Evolutionary conservation across 2,888 invertebrate genomes (phyloP).

Genomic region (Cabera pusaria): DNA sequence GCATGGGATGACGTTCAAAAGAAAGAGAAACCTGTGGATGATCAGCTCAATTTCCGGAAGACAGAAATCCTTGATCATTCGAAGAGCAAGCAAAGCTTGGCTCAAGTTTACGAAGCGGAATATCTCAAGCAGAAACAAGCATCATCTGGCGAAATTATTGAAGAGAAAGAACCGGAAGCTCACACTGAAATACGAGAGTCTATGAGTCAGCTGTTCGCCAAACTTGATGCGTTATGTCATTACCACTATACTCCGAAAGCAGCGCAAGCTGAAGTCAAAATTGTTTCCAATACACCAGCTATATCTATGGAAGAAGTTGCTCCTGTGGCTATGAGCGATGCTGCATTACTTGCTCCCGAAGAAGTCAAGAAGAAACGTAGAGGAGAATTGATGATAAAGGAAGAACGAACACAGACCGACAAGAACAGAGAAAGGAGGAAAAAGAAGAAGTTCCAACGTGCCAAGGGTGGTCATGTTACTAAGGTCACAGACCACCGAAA

Average conservation of each 20-base stretch:
- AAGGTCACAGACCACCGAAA: constrained; percentile 77
- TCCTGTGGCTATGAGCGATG: constrained; percentile 93
- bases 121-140: constrained; percentile 88
- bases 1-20: constrained; percentile 97
- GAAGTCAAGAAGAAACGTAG: constrained; percentile 88
- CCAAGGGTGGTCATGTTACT: constrained; percentile 61
- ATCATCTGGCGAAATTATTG: constrained; percentile 80
- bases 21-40: constrained; percentile 92
- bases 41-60: constrained; percentile 93
- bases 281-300: constrained; percentile 95
- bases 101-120: constrained; percentile 96
- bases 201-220: constrained; percentile 90
- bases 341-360: constrained; percentile 94
- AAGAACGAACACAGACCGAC: constrained; percentile 93
- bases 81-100: constrained; percentile 96
- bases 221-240: constrained; percentile 96
- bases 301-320: constrained; percentile 98
- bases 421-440: constrained; percentile 93
- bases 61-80: constrained; percentile 94
- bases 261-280: constrained; percentile 92
- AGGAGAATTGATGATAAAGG: constrained; percentile 86
- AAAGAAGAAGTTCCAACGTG: constrained; percentile 91
- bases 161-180: constrained; percentile 87
- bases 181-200: constrained; percentile 90
- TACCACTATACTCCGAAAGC: constrained; percentile 97